These are phyloP conservation scores for Ardeotis arabs DNA, from an alignment of 2,113 vertebrate species.

Conservation along the genomic window DNA sequence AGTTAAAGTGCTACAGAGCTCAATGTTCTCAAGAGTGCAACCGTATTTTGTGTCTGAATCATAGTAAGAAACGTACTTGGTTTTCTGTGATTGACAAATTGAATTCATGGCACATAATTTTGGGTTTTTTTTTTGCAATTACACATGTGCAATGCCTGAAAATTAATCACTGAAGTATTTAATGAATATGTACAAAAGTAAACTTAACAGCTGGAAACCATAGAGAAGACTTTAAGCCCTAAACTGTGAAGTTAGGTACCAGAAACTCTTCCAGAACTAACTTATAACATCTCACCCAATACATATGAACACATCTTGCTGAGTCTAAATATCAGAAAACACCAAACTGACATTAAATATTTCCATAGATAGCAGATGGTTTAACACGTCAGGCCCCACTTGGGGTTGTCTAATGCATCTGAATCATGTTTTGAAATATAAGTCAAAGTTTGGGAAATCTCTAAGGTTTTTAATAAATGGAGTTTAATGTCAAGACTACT, in stretches of 20 bases:
- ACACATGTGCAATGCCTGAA: background rate
- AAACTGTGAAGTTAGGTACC: background rate
- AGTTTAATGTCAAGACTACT: conserved; percentile 65
- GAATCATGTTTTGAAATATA: conserved; percentile 46
- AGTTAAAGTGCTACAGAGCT: conserved; percentile 31
- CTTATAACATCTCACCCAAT: background rate
- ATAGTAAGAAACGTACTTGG: background rate
- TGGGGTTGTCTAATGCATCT: conserved; percentile 45
- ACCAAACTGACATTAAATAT: conserved; percentile 36
- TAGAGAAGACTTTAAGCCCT: background rate
- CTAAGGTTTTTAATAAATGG: conserved; percentile 54
- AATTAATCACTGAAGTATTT: background rate
- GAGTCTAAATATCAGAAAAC: conserved; percentile 26
- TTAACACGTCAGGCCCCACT: conserved; percentile 47
- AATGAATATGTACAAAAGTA: background rate
- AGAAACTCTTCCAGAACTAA: background rate
- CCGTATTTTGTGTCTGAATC: conserved; percentile 26
- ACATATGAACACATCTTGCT: background rate
- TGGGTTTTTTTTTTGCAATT: background rate
- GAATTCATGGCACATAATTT: background rate
- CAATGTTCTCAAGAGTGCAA: conserved; percentile 10
- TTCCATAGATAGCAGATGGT: conserved; percentile 61
- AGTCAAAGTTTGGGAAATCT: conserved; percentile 52
- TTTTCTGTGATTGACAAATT: background rate
- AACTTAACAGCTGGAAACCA: conserved; percentile 14